Conservation (phyloP, 2,797 vertebrate genomes). For the Epinephelus malabaricus region DNA sequence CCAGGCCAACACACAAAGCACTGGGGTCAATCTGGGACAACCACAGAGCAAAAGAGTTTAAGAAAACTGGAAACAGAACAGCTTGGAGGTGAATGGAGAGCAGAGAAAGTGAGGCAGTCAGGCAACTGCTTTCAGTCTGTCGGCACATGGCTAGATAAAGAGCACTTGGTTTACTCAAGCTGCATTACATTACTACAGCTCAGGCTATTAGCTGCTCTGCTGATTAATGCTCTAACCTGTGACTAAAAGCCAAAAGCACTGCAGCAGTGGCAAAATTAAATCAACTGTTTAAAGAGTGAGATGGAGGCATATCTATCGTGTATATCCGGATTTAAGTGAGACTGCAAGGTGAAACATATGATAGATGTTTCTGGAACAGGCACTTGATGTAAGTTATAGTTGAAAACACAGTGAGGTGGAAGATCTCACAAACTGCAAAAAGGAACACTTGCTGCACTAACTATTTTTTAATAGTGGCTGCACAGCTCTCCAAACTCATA, state of each 20-base stretch:
- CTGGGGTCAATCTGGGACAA: background rate
- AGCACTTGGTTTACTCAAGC: constrained; percentile 55
- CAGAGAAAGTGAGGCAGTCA: constrained; percentile 36
- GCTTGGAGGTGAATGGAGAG: constrained; percentile 30
- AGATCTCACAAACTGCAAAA: background rate
- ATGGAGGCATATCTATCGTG: constrained; percentile 20
- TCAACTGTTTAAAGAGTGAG: constrained; percentile 39
- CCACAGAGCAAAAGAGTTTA: background rate
- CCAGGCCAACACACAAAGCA: too few species aligned
- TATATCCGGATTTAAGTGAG: constrained; percentile 8
- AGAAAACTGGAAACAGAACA: constrained; percentile 7
- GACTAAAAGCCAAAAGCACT: constrained; percentile 61
- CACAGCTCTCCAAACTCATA: too few species aligned
- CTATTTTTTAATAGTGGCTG: too few species aligned
- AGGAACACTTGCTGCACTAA: too few species aligned
- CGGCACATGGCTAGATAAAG: constrained; percentile 38
- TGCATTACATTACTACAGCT: constrained; percentile 46
- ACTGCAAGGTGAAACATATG: background rate
- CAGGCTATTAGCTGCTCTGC: constrained; percentile 60
- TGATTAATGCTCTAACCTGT: constrained; percentile 70
- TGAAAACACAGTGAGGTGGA: background rate
- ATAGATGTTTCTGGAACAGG: background rate
- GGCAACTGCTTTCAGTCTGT: constrained; percentile 30
- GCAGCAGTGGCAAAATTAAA: constrained; percentile 53
- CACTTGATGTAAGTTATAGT: background rate